Evolutionary conservation across 2,888 invertebrate genomes (phyloP), one percentile per base, ranked within the genome.

Genomic region (Tortricodes alternella): DNA sequence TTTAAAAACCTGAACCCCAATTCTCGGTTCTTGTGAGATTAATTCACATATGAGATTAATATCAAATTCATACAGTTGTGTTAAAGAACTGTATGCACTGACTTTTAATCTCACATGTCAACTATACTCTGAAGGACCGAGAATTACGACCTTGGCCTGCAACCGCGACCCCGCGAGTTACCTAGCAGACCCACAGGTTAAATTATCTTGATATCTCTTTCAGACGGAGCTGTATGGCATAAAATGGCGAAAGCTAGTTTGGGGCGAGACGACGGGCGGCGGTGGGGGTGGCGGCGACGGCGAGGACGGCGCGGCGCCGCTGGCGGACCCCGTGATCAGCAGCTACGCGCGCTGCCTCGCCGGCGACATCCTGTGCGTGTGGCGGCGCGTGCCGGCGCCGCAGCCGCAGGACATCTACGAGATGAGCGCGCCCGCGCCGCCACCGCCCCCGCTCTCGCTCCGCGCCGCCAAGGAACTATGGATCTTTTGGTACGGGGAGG

Each of bases 401-500:
- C 91, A 89, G 65, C 90, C 92, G 59, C 71, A 76, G 60, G 85
- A 87, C 75, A 70, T 82, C 66, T 84, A 84, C 81, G 92, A 92
- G 79, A 92, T 89, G 76, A 91, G 91, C 80, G 83, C 78, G 70
- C 82, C 88, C 63, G 88, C 89, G 63, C 89, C 89, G 63, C 90
- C 90, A 67, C 94, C 94, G 77, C 95, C 95, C 78, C 96, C 96
- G 66, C 93, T 96, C 73, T 95, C 96, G 71, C 92, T 96, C 71
- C 94, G 95, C 80, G 95, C 96, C 76, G 95, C 96, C 85, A 99
- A 99, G 92, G 99, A 99, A 88, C 93, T 99, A 61, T 99, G 99
- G 99, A 96, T 99, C 85, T 99, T 99, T 92, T 99, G 99, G 99
- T 99, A 99, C 91, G 98, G 98, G 77, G 98, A 98, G 84, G 97